These are phyloP conservation scores for Corythucha ciliata DNA, from an alignment of 2,888 invertebrate genomes.

Conservation along the genomic window DNA sequence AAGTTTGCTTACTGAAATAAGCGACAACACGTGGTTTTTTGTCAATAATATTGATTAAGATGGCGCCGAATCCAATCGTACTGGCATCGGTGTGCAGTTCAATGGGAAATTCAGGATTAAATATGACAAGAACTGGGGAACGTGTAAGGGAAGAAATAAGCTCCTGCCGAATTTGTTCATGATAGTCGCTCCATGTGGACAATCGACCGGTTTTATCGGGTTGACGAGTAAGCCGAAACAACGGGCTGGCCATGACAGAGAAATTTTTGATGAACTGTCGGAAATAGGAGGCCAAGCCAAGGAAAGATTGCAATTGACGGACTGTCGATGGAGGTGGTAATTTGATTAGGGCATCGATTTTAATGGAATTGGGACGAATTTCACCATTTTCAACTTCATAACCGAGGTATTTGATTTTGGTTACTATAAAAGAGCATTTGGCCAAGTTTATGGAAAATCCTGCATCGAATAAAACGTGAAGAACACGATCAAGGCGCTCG, in stretches of 20 bases:
- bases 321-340: slow-evolving; percentile 4
- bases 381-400: slow-evolving; percentile 13
- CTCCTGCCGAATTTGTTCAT: slow-evolving; percentile 11
- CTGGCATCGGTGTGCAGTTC: slow-evolving; percentile 19
- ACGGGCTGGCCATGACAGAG: slow-evolving; percentile 2
- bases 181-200: slow-evolving; percentile 5
- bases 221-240: neutral
- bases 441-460: slow-evolving; percentile 22
- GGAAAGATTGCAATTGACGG: slow-evolving; percentile 2
- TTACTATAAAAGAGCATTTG: slow-evolving; percentile 22
- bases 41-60: slow-evolving; percentile 9
- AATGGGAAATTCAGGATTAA: slow-evolving; percentile 6
- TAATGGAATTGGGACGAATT: no score
- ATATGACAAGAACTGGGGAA: slow-evolving; percentile 8
- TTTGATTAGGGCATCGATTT: no score
- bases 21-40: slow-evolving; percentile 10
- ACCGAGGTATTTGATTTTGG: slow-evolving; percentile 19
- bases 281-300: slow-evolving; percentile 17
- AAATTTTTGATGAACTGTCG: slow-evolving; percentile 9
- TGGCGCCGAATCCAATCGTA: slow-evolving; percentile 4
- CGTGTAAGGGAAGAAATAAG: slow-evolving; percentile 7
- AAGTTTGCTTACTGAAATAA: slow-evolving; percentile 14
- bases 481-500: slow-evolving; percentile 35
- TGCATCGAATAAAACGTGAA: slow-evolving; percentile 24
- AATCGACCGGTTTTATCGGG: neutral